A percentile compares a stretch with the other conserved stretches of the same genome.
These are phyloP conservation scores for Suncus etruscus DNA, from an alignment of 2,113 vertebrate species.

Conservation along the genomic window DNA sequence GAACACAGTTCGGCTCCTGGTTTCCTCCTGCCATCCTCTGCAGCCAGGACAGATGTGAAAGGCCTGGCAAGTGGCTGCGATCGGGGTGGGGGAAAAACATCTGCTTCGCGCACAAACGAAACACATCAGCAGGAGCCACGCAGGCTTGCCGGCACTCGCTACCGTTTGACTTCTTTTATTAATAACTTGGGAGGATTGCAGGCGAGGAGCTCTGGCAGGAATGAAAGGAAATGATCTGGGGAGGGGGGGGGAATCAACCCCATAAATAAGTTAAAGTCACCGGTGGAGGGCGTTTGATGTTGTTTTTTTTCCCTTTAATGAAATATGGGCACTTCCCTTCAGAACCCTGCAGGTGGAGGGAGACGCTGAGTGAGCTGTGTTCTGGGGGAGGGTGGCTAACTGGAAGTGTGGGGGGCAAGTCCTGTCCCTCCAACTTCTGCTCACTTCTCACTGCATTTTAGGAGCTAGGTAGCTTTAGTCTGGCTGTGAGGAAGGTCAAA, in stretches of 20 bases:
- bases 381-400: neutral
- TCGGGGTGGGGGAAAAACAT: conserved; percentile 64
- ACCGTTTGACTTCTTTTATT: conserved; percentile 79
- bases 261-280: conserved; percentile 77
- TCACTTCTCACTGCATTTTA: neutral
- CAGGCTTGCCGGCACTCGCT: neutral
- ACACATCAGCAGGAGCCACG: conserved; percentile 61
- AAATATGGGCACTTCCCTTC: conserved; percentile 69
- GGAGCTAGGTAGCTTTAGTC: neutral
- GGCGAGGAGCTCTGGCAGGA: conserved; percentile 68
- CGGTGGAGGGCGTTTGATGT: conserved; percentile 65
- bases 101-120: conserved; percentile 66
- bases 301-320: conserved; percentile 39
- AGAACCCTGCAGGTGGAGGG: conserved; percentile 60
- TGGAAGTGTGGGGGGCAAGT: neutral
- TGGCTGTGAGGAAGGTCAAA: neutral
- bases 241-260: conserved; percentile 60
- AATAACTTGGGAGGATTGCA: conserved; percentile 73
- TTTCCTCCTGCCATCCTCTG: conserved; percentile 39
- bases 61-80: conserved; percentile 62
- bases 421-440: neutral
- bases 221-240: conserved; percentile 70
- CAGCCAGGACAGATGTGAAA: conserved; percentile 56
- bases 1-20: neutral
- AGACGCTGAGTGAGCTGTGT: neutral